Conservation (phyloP, 2,888 invertebrate species). For the Cetonia aurata region DNA sequence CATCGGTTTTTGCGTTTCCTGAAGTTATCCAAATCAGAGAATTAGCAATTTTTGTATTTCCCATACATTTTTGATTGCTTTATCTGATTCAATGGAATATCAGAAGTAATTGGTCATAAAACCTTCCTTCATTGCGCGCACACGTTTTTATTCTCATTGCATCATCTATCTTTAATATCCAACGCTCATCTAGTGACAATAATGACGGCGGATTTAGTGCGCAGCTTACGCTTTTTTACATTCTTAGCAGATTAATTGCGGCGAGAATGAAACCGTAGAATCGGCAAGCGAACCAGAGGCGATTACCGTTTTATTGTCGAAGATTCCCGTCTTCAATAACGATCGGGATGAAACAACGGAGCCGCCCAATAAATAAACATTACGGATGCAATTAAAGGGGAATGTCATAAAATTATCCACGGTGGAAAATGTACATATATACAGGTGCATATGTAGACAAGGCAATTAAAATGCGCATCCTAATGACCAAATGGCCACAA, state of each 20-base stretch:
- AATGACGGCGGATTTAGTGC: neutral
- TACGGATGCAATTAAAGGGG: constrained; percentile 18
- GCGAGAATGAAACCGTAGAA: neutral
- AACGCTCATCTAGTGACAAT: neutral
- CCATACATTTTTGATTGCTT: too few species aligned
- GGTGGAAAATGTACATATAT: neutral
- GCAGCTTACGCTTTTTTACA: neutral
- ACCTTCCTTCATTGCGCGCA: neutral
- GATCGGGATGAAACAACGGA: constrained; percentile 17
- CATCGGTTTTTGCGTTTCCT: too few species aligned
- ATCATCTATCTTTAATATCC: neutral
- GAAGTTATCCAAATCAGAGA: too few species aligned
- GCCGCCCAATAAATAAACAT: constrained; percentile 19
- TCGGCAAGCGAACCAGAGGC: constrained; percentile 3
- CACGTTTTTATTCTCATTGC: neutral
- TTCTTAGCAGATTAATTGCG: neutral
- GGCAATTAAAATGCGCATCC: constrained; percentile 14
- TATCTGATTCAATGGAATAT: too few species aligned
- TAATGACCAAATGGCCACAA: neutral
- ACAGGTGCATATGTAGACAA: neutral
- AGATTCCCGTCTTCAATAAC: constrained; percentile 6
- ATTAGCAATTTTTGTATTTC: too few species aligned
- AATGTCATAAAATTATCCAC: constrained; percentile 14
- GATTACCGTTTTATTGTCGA: constrained; percentile 12
- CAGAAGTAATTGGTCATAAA: too few species aligned